A percentile compares a stretch with the other conserved stretches of the same genome.
phyloP scores from a whole-genome alignment of 2,888 invertebrate genomes.

The Cephalotes varians region DNA sequence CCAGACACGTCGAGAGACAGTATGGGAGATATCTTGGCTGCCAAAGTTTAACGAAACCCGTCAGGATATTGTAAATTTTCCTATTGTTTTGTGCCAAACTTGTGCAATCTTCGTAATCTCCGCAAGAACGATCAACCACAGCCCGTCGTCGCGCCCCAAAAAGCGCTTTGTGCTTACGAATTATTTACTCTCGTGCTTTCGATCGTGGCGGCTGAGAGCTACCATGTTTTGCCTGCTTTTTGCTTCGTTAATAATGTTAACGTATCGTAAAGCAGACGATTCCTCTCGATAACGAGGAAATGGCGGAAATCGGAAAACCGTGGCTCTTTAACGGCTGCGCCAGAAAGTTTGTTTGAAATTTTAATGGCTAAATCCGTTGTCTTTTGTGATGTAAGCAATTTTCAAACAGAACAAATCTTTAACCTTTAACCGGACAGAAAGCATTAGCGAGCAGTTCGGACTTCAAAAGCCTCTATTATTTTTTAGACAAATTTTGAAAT shows the following conservation, averaged over 20 bases:
- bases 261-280: constrained; percentile 38
- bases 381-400: constrained; percentile 7
- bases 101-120: constrained; percentile 40
- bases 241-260: constrained; percentile 47
- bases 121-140: constrained; percentile 31
- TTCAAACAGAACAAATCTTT: constrained; percentile 32
- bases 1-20: constrained; percentile 25
- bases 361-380: constrained; percentile 7
- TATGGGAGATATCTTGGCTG: constrained; percentile 11
- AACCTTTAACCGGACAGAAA: constrained; percentile 41
- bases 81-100: constrained; percentile 41
- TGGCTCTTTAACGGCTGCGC: not conserved
- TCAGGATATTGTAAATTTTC: constrained; percentile 46
- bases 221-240: constrained; percentile 28
- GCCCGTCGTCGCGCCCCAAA: constrained; percentile 25
- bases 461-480: too few species aligned
- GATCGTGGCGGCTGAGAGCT: constrained; percentile 34
- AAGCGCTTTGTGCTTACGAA: constrained; percentile 45
- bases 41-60: constrained; percentile 36
- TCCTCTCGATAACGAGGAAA: constrained; percentile 23
- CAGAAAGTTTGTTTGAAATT: constrained; percentile 28
- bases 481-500: too few species aligned
- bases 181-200: constrained; percentile 33
- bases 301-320: constrained; percentile 15
- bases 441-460: too few species aligned